Conservation (phyloP, 2,113 vertebrate species). For the Blennius ocellaris region DNA sequence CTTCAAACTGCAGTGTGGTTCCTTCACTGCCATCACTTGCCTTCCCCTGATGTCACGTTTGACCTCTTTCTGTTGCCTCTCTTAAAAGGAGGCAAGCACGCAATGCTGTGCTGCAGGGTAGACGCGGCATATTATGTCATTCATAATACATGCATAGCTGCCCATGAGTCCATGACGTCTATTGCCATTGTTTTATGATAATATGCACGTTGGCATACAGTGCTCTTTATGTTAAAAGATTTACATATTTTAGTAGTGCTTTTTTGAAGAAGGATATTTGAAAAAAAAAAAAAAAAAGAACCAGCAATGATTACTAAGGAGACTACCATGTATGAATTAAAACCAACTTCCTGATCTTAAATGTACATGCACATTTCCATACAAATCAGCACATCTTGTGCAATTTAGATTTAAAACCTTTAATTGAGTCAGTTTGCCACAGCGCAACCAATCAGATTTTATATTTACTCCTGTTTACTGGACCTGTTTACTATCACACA, state of each 20-base stretch:
- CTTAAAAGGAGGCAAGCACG: constrained; percentile 76
- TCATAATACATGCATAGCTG: constrained; percentile 65
- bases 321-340: not conserved
- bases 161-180: constrained; percentile 46
- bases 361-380: not conserved
- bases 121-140: constrained; percentile 53
- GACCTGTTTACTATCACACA: constrained; percentile 55
- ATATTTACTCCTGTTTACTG: constrained; percentile 54
- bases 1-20: constrained; percentile 62
- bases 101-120: constrained; percentile 57
- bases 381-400: not conserved
- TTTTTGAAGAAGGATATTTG: not conserved
- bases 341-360: not conserved
- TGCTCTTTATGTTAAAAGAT: not conserved
- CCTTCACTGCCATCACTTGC: constrained; percentile 66
- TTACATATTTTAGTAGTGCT: not conserved
- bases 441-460: constrained; percentile 24
- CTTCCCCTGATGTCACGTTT: constrained; percentile 75
- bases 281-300: not conserved
- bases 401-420: constrained; percentile 29
- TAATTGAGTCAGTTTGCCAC: constrained; percentile 32
- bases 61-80: constrained; percentile 77
- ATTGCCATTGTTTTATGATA: constrained; percentile 4
- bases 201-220: not conserved
- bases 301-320: not conserved